phyloP scores from a whole-genome alignment of 2,113 vertebrate genomes.

The Poeciliopsis prolifica region DNA sequence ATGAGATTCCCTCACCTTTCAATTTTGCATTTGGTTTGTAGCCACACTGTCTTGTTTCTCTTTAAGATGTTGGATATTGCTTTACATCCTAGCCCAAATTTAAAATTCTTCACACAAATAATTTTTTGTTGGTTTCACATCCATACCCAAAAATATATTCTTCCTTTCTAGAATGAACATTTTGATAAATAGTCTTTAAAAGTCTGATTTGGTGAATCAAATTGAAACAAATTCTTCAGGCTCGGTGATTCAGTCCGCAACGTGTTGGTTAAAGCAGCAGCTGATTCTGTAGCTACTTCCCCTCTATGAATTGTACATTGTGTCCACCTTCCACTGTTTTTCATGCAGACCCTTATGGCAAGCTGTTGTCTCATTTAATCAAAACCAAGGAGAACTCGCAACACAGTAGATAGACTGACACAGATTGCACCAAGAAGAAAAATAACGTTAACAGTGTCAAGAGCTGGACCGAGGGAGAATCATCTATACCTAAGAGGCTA shows the following conservation, averaged over 20 bases:
- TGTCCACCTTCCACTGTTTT: neutral
- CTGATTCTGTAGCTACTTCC: neutral
- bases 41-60: too few species aligned
- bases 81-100: too few species aligned
- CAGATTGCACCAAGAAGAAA: neutral
- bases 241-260: neutral
- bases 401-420: neutral
- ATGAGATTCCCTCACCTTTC: too few species aligned
- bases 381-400: neutral
- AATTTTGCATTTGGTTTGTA: too few species aligned
- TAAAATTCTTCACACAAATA: too few species aligned
- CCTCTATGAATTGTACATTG: neutral
- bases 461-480: neutral
- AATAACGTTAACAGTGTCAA: neutral
- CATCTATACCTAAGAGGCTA: neutral
- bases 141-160: too few species aligned
- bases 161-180: too few species aligned
- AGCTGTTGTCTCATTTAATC: neutral
- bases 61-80: too few species aligned
- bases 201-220: neutral
- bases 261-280: neutral
- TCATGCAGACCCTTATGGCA: neutral
- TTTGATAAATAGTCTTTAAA: too few species aligned
- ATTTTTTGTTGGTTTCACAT: too few species aligned
- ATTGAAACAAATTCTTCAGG: neutral